Percentiles rank a stretch among this genome's conserved stretches.
Evolutionary conservation across 2,797 vertebrate species (phyloP).

Genomic region (Pampus argenteus): DNA sequence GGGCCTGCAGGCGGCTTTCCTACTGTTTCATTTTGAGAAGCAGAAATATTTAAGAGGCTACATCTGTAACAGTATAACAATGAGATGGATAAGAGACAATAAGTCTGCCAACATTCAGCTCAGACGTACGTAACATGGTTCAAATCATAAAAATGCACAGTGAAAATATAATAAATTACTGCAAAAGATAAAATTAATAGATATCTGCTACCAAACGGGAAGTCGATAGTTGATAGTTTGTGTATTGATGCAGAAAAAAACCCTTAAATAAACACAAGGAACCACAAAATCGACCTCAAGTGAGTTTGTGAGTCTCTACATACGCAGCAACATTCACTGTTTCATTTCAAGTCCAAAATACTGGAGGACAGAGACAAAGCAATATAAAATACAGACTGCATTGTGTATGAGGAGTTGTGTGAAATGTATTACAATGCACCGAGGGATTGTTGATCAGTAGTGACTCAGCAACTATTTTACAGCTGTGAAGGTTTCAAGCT

Average conservation of each 20-base stretch:
- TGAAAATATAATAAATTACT: neutral
- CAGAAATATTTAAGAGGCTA: neutral
- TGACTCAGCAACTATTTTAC: slow-evolving; percentile 7
- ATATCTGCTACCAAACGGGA: neutral
- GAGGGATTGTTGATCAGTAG: neutral
- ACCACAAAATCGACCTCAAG: neutral
- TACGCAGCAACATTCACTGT: too few relatives aligned
- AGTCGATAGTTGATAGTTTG: neutral
- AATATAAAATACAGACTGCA: too few relatives aligned
- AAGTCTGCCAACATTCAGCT: neutral
- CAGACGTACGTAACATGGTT: too few relatives aligned
- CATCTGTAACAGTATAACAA: neutral
- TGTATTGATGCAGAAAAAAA: neutral
- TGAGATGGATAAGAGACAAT: neutral
- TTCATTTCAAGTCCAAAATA: too few relatives aligned
- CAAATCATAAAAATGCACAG: too few relatives aligned
- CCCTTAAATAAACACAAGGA: neutral
- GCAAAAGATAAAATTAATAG: neutral
- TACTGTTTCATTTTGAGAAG: neutral
- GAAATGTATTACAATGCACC: too few relatives aligned
- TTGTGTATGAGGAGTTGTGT: too few relatives aligned
- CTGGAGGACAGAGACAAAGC: neutral
- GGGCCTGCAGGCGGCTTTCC: neutral
- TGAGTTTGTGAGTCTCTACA: too few relatives aligned
- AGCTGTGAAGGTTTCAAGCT: neutral